Base-by-base conservation (phyloP, 2,888 invertebrate genomes). In the Autographa gamma region DNA sequence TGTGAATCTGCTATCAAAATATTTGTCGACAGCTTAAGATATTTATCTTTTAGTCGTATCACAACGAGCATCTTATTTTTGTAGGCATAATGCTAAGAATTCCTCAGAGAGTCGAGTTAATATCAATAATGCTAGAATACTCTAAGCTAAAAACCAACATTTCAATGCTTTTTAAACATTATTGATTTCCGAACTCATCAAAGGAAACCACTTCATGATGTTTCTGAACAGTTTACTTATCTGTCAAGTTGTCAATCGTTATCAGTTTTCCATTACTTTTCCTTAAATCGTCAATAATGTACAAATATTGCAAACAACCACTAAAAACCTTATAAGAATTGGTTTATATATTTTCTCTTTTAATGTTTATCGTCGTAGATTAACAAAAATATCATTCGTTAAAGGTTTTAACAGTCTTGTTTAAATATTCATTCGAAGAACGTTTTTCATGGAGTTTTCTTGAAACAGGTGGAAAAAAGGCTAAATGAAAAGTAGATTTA, bases 161-260 rank as follows among this genome's bases (percentile, higher is more conserved):
- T 8, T 18, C 18, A 52, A 52, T 0, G 18, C 52, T 52, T 34
- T 14, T 2, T 0, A n/a, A 5, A 66, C 18, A 48, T 5, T n/a
- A 34, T 5, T 9, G 32, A 73, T 78, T 78, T 79, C 69, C 38
- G 65, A 78, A 78, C 78, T 62, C 13, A 25, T 9, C 9, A 4
- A 19, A 25, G 13, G 13, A 7, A 19, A 56, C 54, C 3, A 16
- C n/a, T 14, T 56, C 54, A 25, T 13, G 54, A 32, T 4, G 34
- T 71, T 71, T 71, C 66, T 41, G 60, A 66, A 60, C 66, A n/a
- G 16, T 48, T 25, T 9, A 8, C 13, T 9, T 8, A 16, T n/a
- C 54, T 52, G 71, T 81, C 79, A 73, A 73, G 59, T 64, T 79
- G 79, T 78, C 77, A 77, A 74, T 77, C 80, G 78, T 76, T 82